Conservation (phyloP, 2,888 invertebrate species). For the Idaea biselata region DNA sequence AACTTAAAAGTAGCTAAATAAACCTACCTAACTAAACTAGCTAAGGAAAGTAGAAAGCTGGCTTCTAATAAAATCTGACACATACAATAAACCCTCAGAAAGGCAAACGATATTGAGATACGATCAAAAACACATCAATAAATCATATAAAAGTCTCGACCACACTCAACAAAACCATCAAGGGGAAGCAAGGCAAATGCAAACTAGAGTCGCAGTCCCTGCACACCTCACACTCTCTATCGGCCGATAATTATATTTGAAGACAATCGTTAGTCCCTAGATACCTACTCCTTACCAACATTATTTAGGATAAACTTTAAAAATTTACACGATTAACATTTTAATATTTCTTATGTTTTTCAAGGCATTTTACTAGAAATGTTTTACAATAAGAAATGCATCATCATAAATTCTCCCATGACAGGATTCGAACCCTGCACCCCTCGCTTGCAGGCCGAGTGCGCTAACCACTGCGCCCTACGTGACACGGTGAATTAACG, state of each 20-base stretch:
- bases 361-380: too few relatives aligned
- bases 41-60: neutral
- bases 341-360: too few relatives aligned
- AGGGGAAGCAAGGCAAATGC: slow-evolving; percentile 32
- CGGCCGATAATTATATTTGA: neutral
- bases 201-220: slow-evolving; percentile 28
- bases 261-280: neutral
- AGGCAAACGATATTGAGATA: slow-evolving; percentile 3
- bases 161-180: slow-evolving; percentile 19
- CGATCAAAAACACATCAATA: slow-evolving; percentile 6
- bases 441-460: too few relatives aligned
- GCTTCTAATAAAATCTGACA: neutral
- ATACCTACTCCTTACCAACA: too few relatives aligned
- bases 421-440: too few relatives aligned
- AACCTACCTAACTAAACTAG: neutral
- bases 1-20: too few relatives aligned
- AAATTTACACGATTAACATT: too few relatives aligned
- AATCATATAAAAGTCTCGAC: slow-evolving; percentile 12
- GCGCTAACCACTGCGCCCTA: too few relatives aligned
- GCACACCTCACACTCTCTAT: neutral
- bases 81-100: neutral
- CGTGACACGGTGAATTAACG: too few relatives aligned
- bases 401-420: too few relatives aligned
- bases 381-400: too few relatives aligned
- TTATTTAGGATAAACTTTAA: too few relatives aligned